These are phyloP conservation scores for Anticlea derivata DNA, from an alignment of 2,888 invertebrate genomes.

Conservation along the genomic window DNA sequence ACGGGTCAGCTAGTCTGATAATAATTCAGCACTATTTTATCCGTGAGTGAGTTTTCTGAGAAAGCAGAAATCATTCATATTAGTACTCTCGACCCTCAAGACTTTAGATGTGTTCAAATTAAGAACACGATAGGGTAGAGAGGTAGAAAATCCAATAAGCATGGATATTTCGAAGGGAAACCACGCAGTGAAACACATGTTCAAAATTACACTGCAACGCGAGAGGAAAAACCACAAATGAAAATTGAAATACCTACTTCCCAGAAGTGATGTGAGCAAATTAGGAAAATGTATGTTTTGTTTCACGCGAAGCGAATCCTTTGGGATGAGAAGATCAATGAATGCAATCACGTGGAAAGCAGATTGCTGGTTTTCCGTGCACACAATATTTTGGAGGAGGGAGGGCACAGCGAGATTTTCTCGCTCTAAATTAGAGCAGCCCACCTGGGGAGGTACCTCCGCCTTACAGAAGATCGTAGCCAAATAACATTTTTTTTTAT, in stretches of 20 bases:
- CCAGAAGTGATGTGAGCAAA: slow-evolving; percentile 50
- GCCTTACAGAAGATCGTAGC: too few species aligned
- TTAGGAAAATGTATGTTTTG: slow-evolving; percentile 57
- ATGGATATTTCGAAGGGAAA: background rate
- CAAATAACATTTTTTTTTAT: too few species aligned
- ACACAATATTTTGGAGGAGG: background rate
- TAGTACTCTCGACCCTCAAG: too few species aligned
- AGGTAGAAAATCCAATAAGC: background rate
- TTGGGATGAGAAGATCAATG: slow-evolving; percentile 42
- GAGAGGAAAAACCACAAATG: slow-evolving; percentile 38
- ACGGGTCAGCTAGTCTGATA: too few species aligned
- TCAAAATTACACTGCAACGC: slow-evolving; percentile 5
- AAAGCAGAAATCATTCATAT: too few species aligned
- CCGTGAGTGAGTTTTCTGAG: too few species aligned
- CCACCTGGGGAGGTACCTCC: too few species aligned
- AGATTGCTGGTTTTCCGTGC: background rate
- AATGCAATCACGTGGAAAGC: slow-evolving; percentile 1
- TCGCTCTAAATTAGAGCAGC: too few species aligned
- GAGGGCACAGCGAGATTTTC: too few species aligned
- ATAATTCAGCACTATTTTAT: too few species aligned
- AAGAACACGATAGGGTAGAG: too few species aligned
- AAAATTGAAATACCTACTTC: slow-evolving; percentile 49
- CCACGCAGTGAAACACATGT: slow-evolving; percentile 7
- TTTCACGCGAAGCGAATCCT: slow-evolving; percentile 50
- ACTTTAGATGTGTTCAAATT: too few species aligned